A percentile compares a stretch with the other conserved stretches of the same genome.
Evolutionary conservation across 2,797 vertebrate genomes (phyloP).

Genomic region (Sparus aurata): DNA sequence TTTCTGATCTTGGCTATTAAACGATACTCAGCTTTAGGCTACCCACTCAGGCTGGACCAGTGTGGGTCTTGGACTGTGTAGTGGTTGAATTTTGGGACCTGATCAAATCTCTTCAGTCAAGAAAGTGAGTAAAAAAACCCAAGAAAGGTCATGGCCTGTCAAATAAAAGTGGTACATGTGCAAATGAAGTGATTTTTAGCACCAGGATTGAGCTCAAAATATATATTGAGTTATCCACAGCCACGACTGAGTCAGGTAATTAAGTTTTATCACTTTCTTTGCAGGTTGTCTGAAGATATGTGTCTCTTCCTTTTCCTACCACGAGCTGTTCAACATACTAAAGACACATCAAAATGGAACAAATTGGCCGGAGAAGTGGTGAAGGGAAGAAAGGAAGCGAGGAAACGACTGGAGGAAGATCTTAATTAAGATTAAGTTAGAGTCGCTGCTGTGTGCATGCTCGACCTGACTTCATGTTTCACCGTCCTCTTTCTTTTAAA

Average conservation of each 20-base stretch:
- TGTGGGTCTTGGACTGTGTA: not conserved
- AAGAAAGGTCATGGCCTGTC: not conserved
- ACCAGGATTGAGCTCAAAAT: not conserved
- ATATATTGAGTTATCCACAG: not conserved
- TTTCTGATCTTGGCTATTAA: not conserved
- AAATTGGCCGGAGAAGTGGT: not conserved
- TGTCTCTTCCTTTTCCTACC: not conserved
- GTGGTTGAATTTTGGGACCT: not conserved
- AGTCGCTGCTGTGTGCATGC: slow-evolving; percentile 41
- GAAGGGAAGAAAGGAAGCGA: not conserved
- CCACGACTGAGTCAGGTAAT: too few species aligned
- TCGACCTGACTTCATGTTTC: slow-evolving; percentile 22
- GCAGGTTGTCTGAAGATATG: slow-evolving; percentile 11
- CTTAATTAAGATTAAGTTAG: slow-evolving; percentile 65
- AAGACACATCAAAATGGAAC: slow-evolving; percentile 17
- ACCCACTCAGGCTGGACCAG: not conserved
- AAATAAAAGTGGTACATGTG: not conserved
- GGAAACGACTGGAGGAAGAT: slow-evolving; percentile 46
- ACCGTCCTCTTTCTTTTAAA: not conserved
- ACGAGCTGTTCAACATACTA: not conserved
- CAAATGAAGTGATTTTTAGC: not conserved
- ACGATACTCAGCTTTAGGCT: not conserved
- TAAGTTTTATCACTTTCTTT: slow-evolving; percentile 8
- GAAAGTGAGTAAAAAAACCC: not conserved
- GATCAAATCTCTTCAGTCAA: not conserved